Percentiles rank a stretch among this genome's conserved stretches.
These are phyloP conservation scores for Eonycteris spelaea DNA, from an alignment of 2,113 vertebrate species.

Conservation along the genomic window DNA sequence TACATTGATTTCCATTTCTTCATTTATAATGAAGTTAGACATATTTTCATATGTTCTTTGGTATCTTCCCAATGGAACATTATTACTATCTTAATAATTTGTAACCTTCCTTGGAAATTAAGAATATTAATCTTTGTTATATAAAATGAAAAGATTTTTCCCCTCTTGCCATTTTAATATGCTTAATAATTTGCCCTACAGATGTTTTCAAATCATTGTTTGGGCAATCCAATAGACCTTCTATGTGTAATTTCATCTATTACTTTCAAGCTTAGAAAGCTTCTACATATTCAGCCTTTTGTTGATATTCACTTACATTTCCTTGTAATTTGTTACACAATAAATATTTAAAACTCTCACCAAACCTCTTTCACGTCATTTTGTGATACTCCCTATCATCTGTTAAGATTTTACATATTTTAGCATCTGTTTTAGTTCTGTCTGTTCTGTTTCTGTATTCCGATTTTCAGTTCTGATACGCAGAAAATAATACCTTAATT, in stretches of 20 bases:
- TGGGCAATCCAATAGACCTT: background rate
- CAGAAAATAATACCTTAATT: background rate
- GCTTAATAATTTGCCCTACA: background rate
- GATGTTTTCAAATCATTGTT: background rate
- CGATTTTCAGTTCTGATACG: background rate
- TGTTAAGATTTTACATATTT: background rate
- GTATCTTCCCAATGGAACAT: background rate
- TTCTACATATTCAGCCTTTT: background rate
- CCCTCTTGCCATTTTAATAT: background rate
- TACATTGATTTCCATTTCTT: background rate
- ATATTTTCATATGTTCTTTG: background rate
- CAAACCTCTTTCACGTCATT: background rate
- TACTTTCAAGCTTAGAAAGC: background rate
- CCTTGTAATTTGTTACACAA: background rate
- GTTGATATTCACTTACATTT: background rate
- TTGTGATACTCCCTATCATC: background rate
- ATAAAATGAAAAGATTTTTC: background rate
- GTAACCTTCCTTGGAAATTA: background rate
- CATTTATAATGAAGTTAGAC: background rate
- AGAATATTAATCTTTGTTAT: background rate
- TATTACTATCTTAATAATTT: background rate
- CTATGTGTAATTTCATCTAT: background rate
- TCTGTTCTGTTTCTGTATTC: background rate
- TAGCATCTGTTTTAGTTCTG: background rate
- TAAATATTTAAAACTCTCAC: background rate